A percentile compares a stretch with the other conserved stretches of the same genome.
phyloP scores from a whole-genome alignment of 37 sponge, comb jelly and placozoan species.

The Chondrosia reniformis region DNA sequence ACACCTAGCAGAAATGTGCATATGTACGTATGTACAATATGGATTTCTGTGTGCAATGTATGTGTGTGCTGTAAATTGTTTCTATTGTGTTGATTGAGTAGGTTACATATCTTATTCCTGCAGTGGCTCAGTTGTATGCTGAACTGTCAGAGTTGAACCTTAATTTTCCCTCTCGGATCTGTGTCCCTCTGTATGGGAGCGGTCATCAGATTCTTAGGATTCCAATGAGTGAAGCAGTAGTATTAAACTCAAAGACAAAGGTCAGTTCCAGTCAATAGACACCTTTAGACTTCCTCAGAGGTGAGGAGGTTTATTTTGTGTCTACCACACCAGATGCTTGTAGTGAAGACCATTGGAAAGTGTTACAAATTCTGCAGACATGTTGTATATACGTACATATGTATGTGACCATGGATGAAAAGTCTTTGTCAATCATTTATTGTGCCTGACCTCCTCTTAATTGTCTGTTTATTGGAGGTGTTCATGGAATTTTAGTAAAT shows the following conservation, averaged over 20 bases:
- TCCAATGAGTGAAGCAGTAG: conserved; percentile 83
- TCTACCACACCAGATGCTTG: too few relatives aligned
- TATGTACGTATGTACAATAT: background rate
- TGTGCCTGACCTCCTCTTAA: too few relatives aligned
- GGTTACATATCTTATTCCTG: background rate
- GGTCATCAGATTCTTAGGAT: conserved; percentile 81
- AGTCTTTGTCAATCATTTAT: too few relatives aligned
- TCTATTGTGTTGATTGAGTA: background rate
- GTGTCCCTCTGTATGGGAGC: conserved; percentile 57
- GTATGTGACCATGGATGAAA: too few relatives aligned
- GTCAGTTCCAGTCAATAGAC: conserved; percentile 16
- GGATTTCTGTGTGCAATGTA: background rate
- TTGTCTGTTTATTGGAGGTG: too few relatives aligned
- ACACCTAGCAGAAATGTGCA: background rate
- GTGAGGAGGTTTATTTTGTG: too few relatives aligned
- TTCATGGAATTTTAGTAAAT: too few relatives aligned
- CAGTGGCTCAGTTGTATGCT: conserved; percentile 85
- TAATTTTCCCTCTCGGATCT: conserved; percentile 91
- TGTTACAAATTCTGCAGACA: too few relatives aligned
- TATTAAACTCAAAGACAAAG: conserved; percentile 93
- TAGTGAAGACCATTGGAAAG: too few relatives aligned
- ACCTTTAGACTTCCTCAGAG: too few relatives aligned
- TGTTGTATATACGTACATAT: too few relatives aligned
- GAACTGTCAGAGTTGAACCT: conserved; percentile 91
- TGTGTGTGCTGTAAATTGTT: too few relatives aligned